Evolutionary conservation across 2,797 vertebrate genomes (phyloP).

Genomic region (Platalea minor): DNA sequence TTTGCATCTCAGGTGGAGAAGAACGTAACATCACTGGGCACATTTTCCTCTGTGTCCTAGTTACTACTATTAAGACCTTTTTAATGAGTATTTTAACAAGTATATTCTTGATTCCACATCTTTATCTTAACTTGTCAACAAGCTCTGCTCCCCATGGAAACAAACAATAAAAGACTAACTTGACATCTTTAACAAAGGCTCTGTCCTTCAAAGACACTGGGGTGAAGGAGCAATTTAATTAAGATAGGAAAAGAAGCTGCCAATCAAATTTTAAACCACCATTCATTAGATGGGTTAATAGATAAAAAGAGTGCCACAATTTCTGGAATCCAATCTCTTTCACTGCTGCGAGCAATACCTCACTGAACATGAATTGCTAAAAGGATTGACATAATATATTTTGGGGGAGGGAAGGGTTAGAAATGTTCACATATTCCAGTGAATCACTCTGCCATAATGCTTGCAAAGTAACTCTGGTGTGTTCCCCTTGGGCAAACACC

Average conservation of each 20-base stretch:
- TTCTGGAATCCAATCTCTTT: constrained; percentile 63
- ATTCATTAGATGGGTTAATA: constrained; percentile 65
- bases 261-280: constrained; percentile 67
- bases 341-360: constrained; percentile 56
- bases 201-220: constrained; percentile 53
- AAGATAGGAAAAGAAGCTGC: constrained; percentile 65
- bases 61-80: neutral
- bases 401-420: constrained; percentile 27
- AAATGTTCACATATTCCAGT: constrained; percentile 50
- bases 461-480: constrained; percentile 46
- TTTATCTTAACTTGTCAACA: constrained; percentile 40
- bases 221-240: constrained; percentile 72
- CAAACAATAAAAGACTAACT: constrained; percentile 59
- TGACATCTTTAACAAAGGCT: constrained; percentile 68
- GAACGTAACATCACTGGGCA: neutral
- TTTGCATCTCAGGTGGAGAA: neutral
- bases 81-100: constrained; percentile 48
- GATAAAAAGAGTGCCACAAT: constrained; percentile 44
- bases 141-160: constrained; percentile 16
- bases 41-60: neutral
- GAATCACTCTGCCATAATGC: constrained; percentile 60
- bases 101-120: constrained; percentile 25
- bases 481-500: constrained; percentile 77
- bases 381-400: constrained; percentile 60
- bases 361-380: constrained; percentile 52